A percentile compares a stretch with the other conserved stretches of the same genome.
phyloP scores from a whole-genome alignment of 37 sponge, comb jelly and placozoan genomes.

The Corticium candelabrum region DNA sequence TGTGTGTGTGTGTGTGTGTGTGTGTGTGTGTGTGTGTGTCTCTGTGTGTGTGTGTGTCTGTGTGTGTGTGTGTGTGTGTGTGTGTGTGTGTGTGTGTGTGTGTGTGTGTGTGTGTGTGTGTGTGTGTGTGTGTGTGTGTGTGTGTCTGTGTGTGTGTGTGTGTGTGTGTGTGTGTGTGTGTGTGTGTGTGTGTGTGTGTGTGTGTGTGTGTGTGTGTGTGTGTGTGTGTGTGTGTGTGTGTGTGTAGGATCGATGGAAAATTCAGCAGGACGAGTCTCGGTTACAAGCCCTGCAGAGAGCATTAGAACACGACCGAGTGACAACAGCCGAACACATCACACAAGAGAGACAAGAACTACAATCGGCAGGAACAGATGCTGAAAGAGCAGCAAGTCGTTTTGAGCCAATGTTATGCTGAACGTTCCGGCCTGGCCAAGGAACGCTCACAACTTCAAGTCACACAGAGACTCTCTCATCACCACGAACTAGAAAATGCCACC shows the following conservation, averaged over 20 bases:
- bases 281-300: conserved; percentile 44
- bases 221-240: too few relatives aligned
- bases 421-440: conserved; percentile 33
- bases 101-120: too few relatives aligned
- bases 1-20: too few relatives aligned
- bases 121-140: too few relatives aligned
- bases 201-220: too few relatives aligned
- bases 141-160: too few relatives aligned
- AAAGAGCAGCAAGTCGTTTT: conserved; percentile 52
- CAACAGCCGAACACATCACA: conserved; percentile 11
- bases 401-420: conserved; percentile 54
- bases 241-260: conserved; percentile 58
- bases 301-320: conserved; percentile 49
- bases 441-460: conserved; percentile 24
- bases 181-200: too few relatives aligned
- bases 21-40: too few relatives aligned
- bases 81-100: too few relatives aligned
- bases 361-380: conserved; percentile 37
- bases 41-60: too few relatives aligned
- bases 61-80: too few relatives aligned
- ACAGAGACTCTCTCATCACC: conserved; percentile 31
- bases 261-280: conserved; percentile 52
- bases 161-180: too few relatives aligned
- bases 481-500: conserved; percentile 6
- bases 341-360: conserved; percentile 38